These are phyloP conservation scores for Antheraea mylitta DNA, from an alignment of 1,140 invertebrate species.

Conservation along the genomic window DNA sequence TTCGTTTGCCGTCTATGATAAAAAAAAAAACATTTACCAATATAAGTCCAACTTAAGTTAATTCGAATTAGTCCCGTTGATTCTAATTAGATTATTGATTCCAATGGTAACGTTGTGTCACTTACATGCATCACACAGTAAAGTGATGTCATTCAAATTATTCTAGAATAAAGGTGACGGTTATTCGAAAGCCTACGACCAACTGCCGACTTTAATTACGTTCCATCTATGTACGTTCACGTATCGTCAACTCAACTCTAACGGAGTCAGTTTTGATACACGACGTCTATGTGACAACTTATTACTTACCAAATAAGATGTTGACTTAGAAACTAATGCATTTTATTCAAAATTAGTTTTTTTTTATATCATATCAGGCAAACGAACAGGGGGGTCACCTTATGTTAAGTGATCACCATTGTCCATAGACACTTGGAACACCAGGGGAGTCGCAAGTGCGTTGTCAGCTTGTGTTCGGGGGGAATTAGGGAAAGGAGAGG, in stretches of 20 bases:
- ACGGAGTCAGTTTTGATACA: conserved; percentile 20
- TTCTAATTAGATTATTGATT: background rate
- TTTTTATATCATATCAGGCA: too few species aligned
- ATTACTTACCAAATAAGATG: conserved; percentile 43
- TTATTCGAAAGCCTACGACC: conserved; percentile 23
- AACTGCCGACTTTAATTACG: conserved; percentile 12
- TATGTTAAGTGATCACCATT: too few species aligned
- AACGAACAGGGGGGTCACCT: too few species aligned
- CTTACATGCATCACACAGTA: background rate
- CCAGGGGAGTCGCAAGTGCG: too few species aligned
- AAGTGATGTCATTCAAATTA: conserved; percentile 25
- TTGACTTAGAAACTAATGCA: conserved; percentile 21
- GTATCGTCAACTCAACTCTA: conserved; percentile 30
- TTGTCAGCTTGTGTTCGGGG: too few species aligned
- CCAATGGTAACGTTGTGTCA: background rate
- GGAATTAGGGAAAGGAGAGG: too few species aligned
- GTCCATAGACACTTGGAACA: too few species aligned
- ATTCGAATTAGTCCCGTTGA: background rate
- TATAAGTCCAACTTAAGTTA: background rate
- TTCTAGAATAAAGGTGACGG: conserved; percentile 27
- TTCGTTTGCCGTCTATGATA: too few species aligned
- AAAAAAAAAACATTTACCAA: too few species aligned
- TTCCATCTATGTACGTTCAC: conserved; percentile 26
- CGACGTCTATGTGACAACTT: conserved; percentile 36
- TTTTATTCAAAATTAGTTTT: background rate